These are phyloP conservation scores for Himantopus leucocephalus DNA, from an alignment of 2,113 vertebrate species.

Conservation along the genomic window DNA sequence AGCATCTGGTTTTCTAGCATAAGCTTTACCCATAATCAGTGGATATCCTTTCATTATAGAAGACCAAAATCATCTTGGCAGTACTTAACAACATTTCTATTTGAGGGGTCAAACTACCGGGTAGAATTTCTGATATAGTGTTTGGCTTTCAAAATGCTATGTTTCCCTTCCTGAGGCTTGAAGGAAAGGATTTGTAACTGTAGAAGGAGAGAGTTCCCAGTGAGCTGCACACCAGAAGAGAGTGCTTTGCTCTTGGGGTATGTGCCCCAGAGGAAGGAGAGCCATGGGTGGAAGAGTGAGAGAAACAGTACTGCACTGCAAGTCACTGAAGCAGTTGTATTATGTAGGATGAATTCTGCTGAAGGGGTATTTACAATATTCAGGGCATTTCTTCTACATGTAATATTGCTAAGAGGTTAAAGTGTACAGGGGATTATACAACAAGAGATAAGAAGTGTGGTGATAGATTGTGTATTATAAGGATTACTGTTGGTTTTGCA, in stretches of 20 bases:
- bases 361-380: neutral
- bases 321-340: neutral
- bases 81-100: conserved; percentile 7
- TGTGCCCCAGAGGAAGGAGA: neutral
- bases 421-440: neutral
- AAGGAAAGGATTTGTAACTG: neutral
- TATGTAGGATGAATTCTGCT: neutral
- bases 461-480: neutral
- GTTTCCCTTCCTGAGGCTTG: neutral
- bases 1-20: neutral
- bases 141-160: conserved; percentile 18
- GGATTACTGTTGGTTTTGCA: conserved; percentile 18
- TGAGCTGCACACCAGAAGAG: neutral
- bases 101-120: conserved; percentile 1
- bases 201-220: neutral
- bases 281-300: neutral
- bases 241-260: neutral
- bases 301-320: neutral
- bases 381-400: neutral
- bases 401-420: neutral
- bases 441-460: neutral
- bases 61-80: neutral
- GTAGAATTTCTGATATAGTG: neutral
- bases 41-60: conserved; percentile 26
- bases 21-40: neutral